phyloP scores from a whole-genome alignment of 1,140 invertebrate species.

The Metaphire vulgaris region DNA sequence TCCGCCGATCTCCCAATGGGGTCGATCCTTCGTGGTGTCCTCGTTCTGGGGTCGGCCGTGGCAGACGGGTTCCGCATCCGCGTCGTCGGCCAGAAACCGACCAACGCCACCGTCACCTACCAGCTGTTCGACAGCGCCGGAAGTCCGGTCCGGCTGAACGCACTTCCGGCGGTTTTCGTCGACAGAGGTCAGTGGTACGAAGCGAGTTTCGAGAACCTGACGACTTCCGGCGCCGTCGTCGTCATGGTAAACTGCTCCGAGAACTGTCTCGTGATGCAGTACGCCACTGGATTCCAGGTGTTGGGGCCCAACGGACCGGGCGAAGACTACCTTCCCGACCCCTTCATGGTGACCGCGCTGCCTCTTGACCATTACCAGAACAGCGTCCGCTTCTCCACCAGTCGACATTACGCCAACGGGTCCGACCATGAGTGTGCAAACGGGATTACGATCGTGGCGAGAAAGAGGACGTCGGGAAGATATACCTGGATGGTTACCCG shows the following conservation, averaged over 20 bases:
- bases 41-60: neutral
- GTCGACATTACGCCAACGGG: neutral
- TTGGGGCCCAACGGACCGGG: neutral
- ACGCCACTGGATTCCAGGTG: neutral
- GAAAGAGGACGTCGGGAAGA: neutral
- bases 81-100: neutral
- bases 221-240: neutral
- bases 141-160: neutral
- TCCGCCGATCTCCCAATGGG: neutral
- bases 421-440: neutral
- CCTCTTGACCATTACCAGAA: neutral
- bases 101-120: neutral
- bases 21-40: neutral
- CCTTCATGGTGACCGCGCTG: constrained; percentile 3
- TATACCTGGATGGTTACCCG: neutral
- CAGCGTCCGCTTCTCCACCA: constrained; percentile 13
- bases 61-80: neutral
- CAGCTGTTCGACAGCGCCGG: neutral
- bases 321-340: neutral
- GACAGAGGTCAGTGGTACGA: constrained; percentile 2
- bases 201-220: neutral
- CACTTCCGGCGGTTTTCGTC: neutral
- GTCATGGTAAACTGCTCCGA: neutral
- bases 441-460: neutral
- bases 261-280: constrained; percentile 3